These are phyloP conservation scores for Bactericera cockerelli DNA, from an alignment of 1,140 invertebrate genomes.

Conservation along the genomic window DNA sequence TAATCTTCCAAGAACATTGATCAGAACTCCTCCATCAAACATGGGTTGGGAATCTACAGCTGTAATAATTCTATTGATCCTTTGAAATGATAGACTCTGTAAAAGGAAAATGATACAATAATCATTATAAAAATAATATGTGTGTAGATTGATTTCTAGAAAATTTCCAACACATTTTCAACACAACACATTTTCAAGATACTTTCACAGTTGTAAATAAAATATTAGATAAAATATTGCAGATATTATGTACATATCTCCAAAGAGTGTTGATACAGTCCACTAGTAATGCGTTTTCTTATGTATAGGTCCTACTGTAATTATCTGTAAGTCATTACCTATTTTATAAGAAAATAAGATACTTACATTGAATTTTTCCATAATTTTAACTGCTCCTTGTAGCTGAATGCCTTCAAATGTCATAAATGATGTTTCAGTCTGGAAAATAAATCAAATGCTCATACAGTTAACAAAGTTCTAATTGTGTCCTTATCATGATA, in stretches of 20 bases:
- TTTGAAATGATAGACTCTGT: slow-evolving; percentile 75
- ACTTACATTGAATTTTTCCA: slow-evolving; percentile 85
- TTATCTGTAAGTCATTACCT: too few relatives aligned
- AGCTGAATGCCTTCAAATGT: slow-evolving; percentile 86
- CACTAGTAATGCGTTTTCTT: too few relatives aligned
- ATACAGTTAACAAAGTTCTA: too few relatives aligned
- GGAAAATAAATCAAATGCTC: slow-evolving; percentile 32
- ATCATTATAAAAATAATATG: background rate
- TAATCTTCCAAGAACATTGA: slow-evolving; percentile 81
- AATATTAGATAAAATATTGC: too few relatives aligned
- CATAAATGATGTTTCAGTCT: slow-evolving; percentile 85
- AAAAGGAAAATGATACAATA: slow-evolving; percentile 28
- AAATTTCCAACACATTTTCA: too few relatives aligned
- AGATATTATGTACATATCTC: too few relatives aligned
- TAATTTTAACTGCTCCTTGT: slow-evolving; percentile 79
- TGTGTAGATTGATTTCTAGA: too few relatives aligned
- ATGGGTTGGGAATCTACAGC: slow-evolving; percentile 90
- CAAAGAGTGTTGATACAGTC: too few relatives aligned
- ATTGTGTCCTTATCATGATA: too few relatives aligned
- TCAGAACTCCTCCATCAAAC: slow-evolving; percentile 85
- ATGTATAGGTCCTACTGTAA: too few relatives aligned
- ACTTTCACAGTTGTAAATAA: too few relatives aligned
- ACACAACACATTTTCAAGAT: too few relatives aligned
- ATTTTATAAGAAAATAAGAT: background rate
- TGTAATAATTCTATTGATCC: slow-evolving; percentile 79